Percentiles rank a stretch among this genome's conserved stretches.
Conservation (phyloP, 2,113 vertebrate species). For the Rhea pennata region DNA sequence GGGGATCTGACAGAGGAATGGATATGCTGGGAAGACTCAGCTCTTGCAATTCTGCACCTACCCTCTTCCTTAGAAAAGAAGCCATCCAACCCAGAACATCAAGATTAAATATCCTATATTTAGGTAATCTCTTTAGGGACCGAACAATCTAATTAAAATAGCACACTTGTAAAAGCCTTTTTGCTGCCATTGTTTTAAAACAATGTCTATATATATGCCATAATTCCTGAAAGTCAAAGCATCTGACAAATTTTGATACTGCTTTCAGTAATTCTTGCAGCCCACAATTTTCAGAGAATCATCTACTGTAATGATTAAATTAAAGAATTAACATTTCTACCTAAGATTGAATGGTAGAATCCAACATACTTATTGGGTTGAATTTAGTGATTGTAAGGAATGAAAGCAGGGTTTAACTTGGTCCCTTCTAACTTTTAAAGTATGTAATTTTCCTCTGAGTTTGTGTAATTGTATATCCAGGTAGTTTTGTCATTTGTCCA, state of each 20-base stretch:
- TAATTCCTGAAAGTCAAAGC: not conserved
- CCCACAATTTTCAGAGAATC: not conserved
- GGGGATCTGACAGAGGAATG: not conserved
- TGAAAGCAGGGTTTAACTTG: not conserved
- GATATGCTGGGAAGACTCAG: not conserved
- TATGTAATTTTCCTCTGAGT: not conserved
- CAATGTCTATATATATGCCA: not conserved
- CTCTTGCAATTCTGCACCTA: not conserved
- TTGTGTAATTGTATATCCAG: not conserved
- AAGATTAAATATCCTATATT: not conserved
- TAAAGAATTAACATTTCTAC: not conserved
- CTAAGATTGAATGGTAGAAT: not conserved
- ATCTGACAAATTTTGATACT: not conserved
- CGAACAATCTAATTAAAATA: not conserved
- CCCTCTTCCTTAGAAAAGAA: not conserved
- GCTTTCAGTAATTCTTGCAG: not conserved
- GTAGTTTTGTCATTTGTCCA: not conserved
- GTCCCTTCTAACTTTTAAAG: not conserved
- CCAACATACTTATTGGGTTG: too few relatives aligned
- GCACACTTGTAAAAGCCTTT: not conserved
- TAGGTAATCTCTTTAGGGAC: not conserved
- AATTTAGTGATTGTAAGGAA: not conserved
- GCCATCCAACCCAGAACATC: not conserved
- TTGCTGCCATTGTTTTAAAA: not conserved
- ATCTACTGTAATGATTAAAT: not conserved